A percentile compares a stretch with the other conserved stretches of the same genome.
These are phyloP conservation scores for Charina bottae DNA, from an alignment of 2,113 vertebrate species.

Conservation along the genomic window DNA sequence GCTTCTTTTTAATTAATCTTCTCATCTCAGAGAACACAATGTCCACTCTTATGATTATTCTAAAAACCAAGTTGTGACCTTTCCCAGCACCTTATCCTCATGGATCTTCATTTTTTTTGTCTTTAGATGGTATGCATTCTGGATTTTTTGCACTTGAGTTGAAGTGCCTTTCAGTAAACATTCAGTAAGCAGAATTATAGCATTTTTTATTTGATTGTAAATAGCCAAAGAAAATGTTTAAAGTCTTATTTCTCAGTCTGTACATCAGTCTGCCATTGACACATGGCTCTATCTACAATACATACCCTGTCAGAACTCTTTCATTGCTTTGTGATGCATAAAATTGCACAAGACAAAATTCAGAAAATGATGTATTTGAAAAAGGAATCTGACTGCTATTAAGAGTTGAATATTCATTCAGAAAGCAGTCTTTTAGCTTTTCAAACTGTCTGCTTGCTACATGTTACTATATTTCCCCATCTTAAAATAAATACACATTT, in stretches of 20 bases:
- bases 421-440: background rate
- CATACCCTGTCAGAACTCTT: background rate
- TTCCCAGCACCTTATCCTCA: background rate
- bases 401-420: background rate
- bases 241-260: slow-evolving; percentile 15
- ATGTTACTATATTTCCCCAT: background rate
- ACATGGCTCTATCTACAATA: slow-evolving; percentile 14
- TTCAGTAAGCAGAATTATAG: background rate
- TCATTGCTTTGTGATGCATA: slow-evolving; percentile 28
- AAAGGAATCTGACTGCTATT: background rate
- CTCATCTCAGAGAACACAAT: too few relatives aligned
- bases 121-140: background rate
- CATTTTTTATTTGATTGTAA: slow-evolving; percentile 16
- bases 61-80: background rate
- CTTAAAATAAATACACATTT: background rate
- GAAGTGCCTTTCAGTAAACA: background rate
- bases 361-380: slow-evolving; percentile 4
- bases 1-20: background rate
- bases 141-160: background rate
- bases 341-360: slow-evolving; percentile 10
- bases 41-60: background rate
- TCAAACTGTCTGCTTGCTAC: background rate
- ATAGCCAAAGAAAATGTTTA: slow-evolving; percentile 2
- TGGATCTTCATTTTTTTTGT: background rate
- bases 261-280: background rate